These are phyloP conservation scores for Dicaeum eximium DNA, from an alignment of 2,113 vertebrate genomes.

Conservation along the genomic window DNA sequence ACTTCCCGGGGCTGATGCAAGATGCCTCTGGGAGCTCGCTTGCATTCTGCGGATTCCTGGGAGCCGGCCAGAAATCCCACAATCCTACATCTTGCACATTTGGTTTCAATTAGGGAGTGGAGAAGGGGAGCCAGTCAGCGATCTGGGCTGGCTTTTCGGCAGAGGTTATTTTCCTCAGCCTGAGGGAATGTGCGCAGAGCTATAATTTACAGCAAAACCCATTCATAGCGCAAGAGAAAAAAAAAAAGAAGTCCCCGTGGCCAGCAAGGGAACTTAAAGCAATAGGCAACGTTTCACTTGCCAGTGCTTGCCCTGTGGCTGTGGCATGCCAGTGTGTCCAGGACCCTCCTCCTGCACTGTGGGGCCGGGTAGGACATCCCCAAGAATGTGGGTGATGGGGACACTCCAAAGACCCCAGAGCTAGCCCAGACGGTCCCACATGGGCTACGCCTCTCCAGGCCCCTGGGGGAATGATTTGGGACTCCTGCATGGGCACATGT, in stretches of 20 bases:
- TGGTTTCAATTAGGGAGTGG: conserved; percentile 88
- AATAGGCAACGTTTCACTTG: background rate
- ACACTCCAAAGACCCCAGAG: fast-evolving
- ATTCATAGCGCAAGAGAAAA: conserved; percentile 59
- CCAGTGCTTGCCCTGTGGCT: fast-evolving
- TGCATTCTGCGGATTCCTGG: conserved; percentile 85
- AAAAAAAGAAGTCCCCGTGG: background rate
- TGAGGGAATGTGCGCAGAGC: conserved; percentile 67
- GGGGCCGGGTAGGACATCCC: background rate
- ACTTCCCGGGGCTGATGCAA: conserved; percentile 84
- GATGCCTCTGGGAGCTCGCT: conserved; percentile 77
- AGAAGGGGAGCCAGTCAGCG: conserved; percentile 72
- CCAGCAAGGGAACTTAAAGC: conserved; percentile 49
- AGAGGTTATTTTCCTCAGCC: conserved; percentile 77
- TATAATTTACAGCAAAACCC: conserved; percentile 78
- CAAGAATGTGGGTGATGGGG: fast-evolving
- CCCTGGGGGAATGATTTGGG: background rate
- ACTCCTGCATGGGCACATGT: fast-evolving
- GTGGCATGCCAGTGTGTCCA: fast-evolving
- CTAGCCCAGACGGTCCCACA: background rate
- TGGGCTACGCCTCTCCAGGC: fast-evolving
- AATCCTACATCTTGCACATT: conserved; percentile 89
- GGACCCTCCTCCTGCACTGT: background rate
- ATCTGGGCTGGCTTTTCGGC: conserved; percentile 72
- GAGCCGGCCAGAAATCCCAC: conserved; percentile 83